These are phyloP conservation scores for Xerus inauris DNA, from an alignment of 2,113 vertebrate species.

Conservation along the genomic window DNA sequence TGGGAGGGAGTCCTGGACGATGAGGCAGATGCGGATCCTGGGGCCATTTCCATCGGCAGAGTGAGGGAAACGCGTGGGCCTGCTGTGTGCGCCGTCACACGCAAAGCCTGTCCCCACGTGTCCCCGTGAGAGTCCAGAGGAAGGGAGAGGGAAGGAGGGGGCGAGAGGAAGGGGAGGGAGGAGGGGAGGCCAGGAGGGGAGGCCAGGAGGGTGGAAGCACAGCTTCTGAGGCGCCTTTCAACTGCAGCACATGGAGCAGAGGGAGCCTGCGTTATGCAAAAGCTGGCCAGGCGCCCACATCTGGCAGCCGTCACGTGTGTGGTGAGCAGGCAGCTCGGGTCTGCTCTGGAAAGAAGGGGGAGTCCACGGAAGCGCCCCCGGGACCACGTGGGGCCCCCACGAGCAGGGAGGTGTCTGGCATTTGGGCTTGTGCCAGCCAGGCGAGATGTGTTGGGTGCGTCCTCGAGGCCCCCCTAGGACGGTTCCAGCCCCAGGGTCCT, in stretches of 20 bases:
- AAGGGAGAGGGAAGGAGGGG: too few species aligned
- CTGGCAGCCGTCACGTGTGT: conserved; percentile 88
- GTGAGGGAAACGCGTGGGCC: conserved; percentile 18
- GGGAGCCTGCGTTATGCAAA: conserved; percentile 85
- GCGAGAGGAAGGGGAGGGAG: too few species aligned
- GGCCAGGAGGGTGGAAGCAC: conserved; percentile 65
- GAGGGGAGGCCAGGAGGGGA: too few species aligned
- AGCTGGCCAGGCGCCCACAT: conserved; percentile 85
- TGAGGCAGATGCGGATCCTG: background rate
- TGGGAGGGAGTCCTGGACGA: conserved; percentile 33
- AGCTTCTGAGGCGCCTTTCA: conserved; percentile 87
- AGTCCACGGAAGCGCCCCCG: conserved; percentile 80
- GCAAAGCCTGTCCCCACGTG: background rate
- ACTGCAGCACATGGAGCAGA: conserved; percentile 84
- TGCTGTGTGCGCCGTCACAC: background rate
- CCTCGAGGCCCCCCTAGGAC: conserved; percentile 81
- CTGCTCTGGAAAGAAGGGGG: conserved; percentile 71
- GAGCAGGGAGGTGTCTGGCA: conserved; percentile 78
- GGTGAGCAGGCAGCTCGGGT: conserved; percentile 83
- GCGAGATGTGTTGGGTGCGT: conserved; percentile 83
- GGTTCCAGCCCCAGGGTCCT: conserved; percentile 80
- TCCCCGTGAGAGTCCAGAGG: conserved; percentile 11
- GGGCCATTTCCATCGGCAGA: conserved; percentile 39
- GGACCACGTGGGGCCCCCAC: conserved; percentile 79
- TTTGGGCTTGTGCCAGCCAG: conserved; percentile 83